These are phyloP conservation scores for Yasuhikotakia modesta DNA, from an alignment of 2,797 vertebrate genomes.

Conservation along the genomic window DNA sequence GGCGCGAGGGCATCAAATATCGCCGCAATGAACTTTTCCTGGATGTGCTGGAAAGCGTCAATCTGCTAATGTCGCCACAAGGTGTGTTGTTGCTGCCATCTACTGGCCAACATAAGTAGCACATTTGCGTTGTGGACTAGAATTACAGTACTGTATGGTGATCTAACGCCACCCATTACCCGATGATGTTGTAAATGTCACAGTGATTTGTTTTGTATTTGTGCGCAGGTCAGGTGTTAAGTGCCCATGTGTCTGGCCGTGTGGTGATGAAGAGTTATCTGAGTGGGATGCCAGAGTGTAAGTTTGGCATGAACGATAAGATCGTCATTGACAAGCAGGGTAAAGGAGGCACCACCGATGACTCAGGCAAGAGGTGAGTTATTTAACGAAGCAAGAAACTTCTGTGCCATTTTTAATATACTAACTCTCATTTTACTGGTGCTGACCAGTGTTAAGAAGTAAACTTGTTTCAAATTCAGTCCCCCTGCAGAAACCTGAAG, in stretches of 20 bases:
- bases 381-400: too few relatives aligned
- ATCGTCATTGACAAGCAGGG: conserved; percentile 91
- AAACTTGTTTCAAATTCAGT: too few relatives aligned
- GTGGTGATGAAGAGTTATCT: conserved; percentile 92
- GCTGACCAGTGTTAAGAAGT: too few relatives aligned
- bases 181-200: neutral
- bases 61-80: conserved; percentile 88
- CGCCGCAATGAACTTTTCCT: conserved; percentile 88
- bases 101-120: neutral
- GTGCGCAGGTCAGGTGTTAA: conserved; percentile 84
- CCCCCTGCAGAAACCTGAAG: too few relatives aligned
- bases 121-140: neutral
- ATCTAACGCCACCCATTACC: too few relatives aligned
- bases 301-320: conserved; percentile 92
- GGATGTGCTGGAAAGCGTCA: conserved; percentile 88
- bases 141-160: neutral
- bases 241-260: conserved; percentile 86
- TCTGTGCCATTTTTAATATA: neutral
- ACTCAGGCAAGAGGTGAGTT: conserved; percentile 85
- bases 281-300: conserved; percentile 90
- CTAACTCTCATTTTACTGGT: too few relatives aligned
- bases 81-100: conserved; percentile 67
- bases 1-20: conserved; percentile 88
- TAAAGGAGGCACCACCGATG: conserved; percentile 87
- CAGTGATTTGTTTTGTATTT: neutral